These are phyloP conservation scores for Fistularia commersonii DNA, from an alignment of 2,797 vertebrate species.

Conservation along the genomic window DNA sequence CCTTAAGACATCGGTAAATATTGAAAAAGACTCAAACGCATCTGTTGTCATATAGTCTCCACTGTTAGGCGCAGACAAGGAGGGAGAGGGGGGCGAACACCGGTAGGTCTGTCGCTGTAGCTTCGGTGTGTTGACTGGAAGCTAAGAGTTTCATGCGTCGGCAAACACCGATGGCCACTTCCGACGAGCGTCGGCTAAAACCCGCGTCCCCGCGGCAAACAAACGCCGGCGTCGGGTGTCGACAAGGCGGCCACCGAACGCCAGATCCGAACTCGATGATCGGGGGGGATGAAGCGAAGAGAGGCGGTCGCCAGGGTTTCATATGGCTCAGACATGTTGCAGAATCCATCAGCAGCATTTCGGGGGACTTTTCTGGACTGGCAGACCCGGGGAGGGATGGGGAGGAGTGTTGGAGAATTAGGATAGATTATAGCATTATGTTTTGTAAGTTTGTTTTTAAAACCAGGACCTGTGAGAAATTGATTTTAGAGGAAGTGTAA, in stretches of 20 bases:
- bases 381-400: conserved; percentile 2
- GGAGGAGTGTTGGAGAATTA: conserved; percentile 51
- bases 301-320: conserved; percentile 57
- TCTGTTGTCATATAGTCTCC: conserved; percentile 69
- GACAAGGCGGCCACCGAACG: conserved; percentile 34
- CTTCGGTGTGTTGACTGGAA: conserved; percentile 58
- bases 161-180: conserved; percentile 67
- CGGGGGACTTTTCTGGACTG: conserved; percentile 46
- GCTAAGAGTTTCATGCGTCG: conserved; percentile 60
- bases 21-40: conserved; percentile 73
- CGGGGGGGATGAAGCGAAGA: conserved; percentile 39
- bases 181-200: conserved; percentile 63
- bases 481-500: conserved; percentile 34
- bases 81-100: conserved; percentile 38
- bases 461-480: conserved; percentile 1
- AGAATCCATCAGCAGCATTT: conserved; percentile 55
- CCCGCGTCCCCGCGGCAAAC: conserved; percentile 53
- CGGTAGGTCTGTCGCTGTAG: conserved; percentile 57
- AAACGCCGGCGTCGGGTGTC: conserved; percentile 44
- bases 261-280: conserved; percentile 48
- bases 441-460: conserved; percentile 13
- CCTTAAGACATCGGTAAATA: conserved; percentile 71
- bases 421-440: conserved; percentile 55
- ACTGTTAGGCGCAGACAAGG: conserved; percentile 31
- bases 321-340: conserved; percentile 59